These are phyloP conservation scores for Hypolimnas misippus DNA, from an alignment of 2,888 invertebrate genomes.

Conservation along the genomic window DNA sequence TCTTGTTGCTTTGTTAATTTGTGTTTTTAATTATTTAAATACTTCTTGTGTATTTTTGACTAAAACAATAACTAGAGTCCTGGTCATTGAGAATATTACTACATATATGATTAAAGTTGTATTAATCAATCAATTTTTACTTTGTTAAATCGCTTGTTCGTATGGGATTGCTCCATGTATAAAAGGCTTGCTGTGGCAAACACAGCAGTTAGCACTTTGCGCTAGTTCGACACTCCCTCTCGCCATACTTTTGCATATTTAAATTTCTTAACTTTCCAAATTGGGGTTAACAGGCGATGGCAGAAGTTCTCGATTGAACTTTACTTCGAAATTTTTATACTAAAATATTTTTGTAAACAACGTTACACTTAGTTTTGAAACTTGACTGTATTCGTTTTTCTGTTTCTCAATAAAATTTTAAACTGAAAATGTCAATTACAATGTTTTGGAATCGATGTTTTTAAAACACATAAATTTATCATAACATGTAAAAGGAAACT, in stretches of 20 bases:
- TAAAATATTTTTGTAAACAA: neutral
- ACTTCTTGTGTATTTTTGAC: no score
- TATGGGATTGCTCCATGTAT: slow-evolving; percentile 32
- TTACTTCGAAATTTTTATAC: slow-evolving; percentile 13
- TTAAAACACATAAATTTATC: no score
- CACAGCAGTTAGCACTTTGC: slow-evolving; percentile 57
- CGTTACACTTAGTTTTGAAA: neutral
- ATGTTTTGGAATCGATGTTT: neutral
- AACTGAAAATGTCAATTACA: neutral
- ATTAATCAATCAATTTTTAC: no score
- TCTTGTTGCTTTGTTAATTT: no score
- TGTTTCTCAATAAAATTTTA: neutral
- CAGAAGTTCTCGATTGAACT: slow-evolving; percentile 8
- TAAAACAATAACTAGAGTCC: no score
- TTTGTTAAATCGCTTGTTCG: neutral
- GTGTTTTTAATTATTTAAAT: no score
- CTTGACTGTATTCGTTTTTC: neutral
- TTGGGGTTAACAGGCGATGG: slow-evolving; percentile 49
- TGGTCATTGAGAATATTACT: no score
- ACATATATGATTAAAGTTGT: no score
- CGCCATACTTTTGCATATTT: slow-evolving; percentile 61
- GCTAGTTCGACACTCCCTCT: slow-evolving; percentile 49
- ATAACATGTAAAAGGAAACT: no score
- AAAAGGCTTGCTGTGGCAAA: slow-evolving; percentile 50
- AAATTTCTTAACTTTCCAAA: slow-evolving; percentile 58